Percentiles rank a stretch among this genome's conserved stretches.
phyloP scores from a whole-genome alignment of 2,797 vertebrate genomes.

The Staurois parvus region DNA sequence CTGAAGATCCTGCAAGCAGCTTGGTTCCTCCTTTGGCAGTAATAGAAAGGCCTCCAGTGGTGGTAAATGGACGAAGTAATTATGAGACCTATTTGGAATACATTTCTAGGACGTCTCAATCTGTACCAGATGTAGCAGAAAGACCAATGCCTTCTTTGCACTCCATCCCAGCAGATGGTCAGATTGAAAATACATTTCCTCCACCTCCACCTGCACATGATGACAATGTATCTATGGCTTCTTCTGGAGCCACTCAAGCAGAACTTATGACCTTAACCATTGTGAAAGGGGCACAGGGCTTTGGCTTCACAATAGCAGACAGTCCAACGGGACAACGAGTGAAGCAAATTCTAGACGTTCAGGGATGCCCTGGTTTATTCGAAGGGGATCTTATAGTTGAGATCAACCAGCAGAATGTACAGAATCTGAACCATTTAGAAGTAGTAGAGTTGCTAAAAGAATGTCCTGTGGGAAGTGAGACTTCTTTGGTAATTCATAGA shows the following conservation, averaged over 20 bases:
- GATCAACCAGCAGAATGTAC: slow-evolving; percentile 95
- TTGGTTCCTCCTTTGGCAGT: slow-evolving; percentile 92
- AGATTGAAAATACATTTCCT: slow-evolving; percentile 90
- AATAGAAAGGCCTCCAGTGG: slow-evolving; percentile 92
- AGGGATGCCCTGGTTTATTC: slow-evolving; percentile 93
- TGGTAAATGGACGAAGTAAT: slow-evolving; percentile 93
- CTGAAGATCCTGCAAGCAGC: slow-evolving; percentile 89
- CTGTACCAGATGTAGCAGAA: slow-evolving; percentile 86
- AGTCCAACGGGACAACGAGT: slow-evolving; percentile 93
- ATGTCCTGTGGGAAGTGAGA: slow-evolving; percentile 90
- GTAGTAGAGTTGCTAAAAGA: slow-evolving; percentile 99
- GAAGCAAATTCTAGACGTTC: slow-evolving; percentile 96
- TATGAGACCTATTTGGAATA: slow-evolving; percentile 98
- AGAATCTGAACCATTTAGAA: slow-evolving; percentile 91
- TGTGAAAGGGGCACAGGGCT: slow-evolving; percentile 95
- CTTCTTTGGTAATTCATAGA: slow-evolving; percentile 93
- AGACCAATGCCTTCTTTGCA: slow-evolving; percentile 86
- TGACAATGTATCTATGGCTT: slow-evolving; percentile 95
- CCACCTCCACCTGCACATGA: slow-evolving; percentile 89
- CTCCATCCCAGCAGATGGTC: slow-evolving; percentile 89
- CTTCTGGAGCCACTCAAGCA: slow-evolving; percentile 91
- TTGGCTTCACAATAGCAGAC: slow-evolving; percentile 98
- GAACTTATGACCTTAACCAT: slow-evolving; percentile 95
- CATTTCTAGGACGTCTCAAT: slow-evolving; percentile 92
- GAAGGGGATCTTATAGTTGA: slow-evolving; percentile 97